Evolutionary conservation across 2,888 invertebrate species (phyloP), one percentile per base, ranked within the genome.

Genomic region (Agrochola lota): DNA sequence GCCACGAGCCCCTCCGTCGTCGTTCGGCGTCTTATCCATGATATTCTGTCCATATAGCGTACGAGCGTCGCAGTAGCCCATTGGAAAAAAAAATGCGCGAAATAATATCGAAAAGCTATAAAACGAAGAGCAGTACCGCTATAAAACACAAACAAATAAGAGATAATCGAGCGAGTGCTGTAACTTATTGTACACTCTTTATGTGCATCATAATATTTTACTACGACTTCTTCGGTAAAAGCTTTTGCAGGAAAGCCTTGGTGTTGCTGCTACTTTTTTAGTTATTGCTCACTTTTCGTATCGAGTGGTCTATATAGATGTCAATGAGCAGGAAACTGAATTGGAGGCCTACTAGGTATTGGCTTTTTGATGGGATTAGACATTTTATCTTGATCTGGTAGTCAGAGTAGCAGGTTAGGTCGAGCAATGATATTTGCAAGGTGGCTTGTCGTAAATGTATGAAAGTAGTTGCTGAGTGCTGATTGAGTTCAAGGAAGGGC

Each of bases 61-160:
- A 87, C 84, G 85, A 84, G 88, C 84, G 88, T 86, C 74, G 89
- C 92, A 88, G 93, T 93, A 94, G 93, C 91, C 90, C 88, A 90
- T 90, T 92, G 91, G 78, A 81, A 93, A 95, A 94, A n/a, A 94
- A 95, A 95, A 93, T 92, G 94, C 94, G 94, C 94, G 94, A 96
- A 95, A 96, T 96, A 96, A 96, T 96, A 96, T 96, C 94, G 96
- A 94, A 95, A 95, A 93, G 92, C 94, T 89, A 94, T 96, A 96
- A 96, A 96, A 91, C 89, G 88, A 92, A 86, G 92, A 91, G 91
- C 84, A 90, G 94, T 92, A 94, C 95, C 95, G 94, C 94, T 92
- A 95, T 96, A 96, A 96, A 96, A 94, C 91, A 94, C 94, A 95
- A 94, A 96, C 96, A 96, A 96, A 96, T 91, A 93, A 92, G 88